Evolutionary conservation across 2,113 vertebrate species (phyloP).

Genomic region (Sclerurus mexicanus): DNA sequence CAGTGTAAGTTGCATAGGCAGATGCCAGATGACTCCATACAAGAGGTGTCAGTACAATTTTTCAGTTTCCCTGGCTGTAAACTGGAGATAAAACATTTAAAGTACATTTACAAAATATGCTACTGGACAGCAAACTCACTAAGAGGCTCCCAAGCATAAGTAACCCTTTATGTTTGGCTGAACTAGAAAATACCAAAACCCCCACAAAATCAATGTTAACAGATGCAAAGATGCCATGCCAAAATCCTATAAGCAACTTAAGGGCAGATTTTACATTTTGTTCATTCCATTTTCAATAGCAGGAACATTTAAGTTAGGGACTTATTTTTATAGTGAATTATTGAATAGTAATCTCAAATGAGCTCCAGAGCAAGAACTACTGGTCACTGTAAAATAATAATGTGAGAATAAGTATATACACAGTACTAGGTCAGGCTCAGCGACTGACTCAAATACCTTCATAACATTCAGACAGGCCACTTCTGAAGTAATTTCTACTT

Average conservation of each 20-base stretch:
- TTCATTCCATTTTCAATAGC: neutral
- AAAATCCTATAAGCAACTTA: neutral
- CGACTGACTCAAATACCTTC: constrained; percentile 26
- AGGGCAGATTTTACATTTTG: neutral
- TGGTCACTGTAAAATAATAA: neutral
- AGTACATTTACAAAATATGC: neutral
- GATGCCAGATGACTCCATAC: neutral
- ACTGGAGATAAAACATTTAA: neutral
- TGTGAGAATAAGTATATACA: neutral
- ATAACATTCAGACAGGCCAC: constrained; percentile 55
- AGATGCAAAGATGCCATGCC: neutral
- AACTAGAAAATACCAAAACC: neutral
- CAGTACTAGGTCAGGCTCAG: neutral
- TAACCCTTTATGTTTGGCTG: neutral
- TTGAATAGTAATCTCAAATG: neutral
- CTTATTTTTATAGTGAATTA: neutral
- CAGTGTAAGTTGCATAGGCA: neutral
- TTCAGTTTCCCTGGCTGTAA: neutral
- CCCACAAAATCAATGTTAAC: neutral
- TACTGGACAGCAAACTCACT: neutral
- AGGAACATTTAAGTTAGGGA: neutral
- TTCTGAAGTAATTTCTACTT: constrained; percentile 72
- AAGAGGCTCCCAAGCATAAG: neutral
- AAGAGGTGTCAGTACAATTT: neutral
- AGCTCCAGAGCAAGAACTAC: neutral